Percentiles rank a stretch among this genome's conserved stretches.
Conservation (phyloP, 1,140 invertebrate genomes). For the Papilio polyxenes region DNA sequence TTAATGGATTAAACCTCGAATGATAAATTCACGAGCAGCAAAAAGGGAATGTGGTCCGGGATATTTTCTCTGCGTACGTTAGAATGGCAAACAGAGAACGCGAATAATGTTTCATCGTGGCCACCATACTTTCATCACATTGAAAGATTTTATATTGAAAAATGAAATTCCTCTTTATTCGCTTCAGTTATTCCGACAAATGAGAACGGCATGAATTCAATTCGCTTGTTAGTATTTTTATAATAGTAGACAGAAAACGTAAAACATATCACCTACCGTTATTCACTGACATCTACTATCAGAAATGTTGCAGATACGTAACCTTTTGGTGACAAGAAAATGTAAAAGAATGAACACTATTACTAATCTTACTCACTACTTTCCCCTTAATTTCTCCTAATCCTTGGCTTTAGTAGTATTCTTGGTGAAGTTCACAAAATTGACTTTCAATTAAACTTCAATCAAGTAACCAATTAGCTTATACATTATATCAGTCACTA, state of each 20-base stretch:
- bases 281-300: neutral
- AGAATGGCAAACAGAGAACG: conserved; percentile 29
- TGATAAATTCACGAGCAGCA: conserved; percentile 37
- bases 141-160: conserved; percentile 34
- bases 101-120: conserved; percentile 33
- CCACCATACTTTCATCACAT: conserved; percentile 27
- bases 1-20: conserved; percentile 39
- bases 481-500: neutral
- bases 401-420: neutral
- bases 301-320: neutral
- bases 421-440: neutral
- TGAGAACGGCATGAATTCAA: neutral
- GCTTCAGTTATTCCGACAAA: conserved; percentile 16
- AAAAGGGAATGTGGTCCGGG: conserved; percentile 38
- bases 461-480: neutral
- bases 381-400: neutral
- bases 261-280: neutral
- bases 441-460: neutral
- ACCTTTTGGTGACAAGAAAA: neutral
- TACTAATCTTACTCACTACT: neutral
- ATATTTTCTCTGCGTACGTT: conserved; percentile 37
- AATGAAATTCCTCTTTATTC: conserved; percentile 26
- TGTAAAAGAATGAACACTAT: neutral
- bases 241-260: neutral
- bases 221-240: neutral